Percentiles rank a stretch among this genome's conserved stretches.
phyloP scores from a whole-genome alignment of 2,113 vertebrate genomes.

The Oncorhynchus nerka region DNA sequence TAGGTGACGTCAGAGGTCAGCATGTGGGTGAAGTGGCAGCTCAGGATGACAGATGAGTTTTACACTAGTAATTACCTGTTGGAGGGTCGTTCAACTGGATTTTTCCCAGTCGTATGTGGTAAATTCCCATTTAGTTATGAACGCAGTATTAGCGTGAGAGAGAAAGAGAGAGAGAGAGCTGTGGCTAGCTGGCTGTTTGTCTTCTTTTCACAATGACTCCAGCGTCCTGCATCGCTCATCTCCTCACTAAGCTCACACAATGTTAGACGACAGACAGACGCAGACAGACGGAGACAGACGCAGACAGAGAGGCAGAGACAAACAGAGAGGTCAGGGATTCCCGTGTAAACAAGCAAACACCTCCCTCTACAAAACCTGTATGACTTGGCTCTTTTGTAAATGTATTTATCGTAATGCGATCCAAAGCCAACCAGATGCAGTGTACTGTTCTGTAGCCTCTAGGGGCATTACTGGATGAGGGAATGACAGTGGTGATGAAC shows the following conservation, averaged over 20 bases:
- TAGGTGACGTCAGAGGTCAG: too few relatives aligned
- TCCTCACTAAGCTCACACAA: constrained; percentile 43
- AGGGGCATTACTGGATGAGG: constrained; percentile 25
- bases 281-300: not conserved
- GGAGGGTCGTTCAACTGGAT: too few relatives aligned
- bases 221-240: constrained; percentile 65
- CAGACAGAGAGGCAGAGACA: not conserved
- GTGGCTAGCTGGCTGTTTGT: constrained; percentile 61
- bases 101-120: too few relatives aligned
- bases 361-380: constrained; percentile 15
- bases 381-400: not conserved
- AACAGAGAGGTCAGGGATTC: not conserved
- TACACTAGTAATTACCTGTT: too few relatives aligned
- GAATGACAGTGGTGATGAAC: constrained; percentile 46
- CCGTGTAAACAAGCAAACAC: constrained; percentile 10
- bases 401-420: too few relatives aligned
- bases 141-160: too few relatives aligned
- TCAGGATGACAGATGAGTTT: too few relatives aligned
- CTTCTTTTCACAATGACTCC: constrained; percentile 68
- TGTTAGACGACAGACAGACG: not conserved
- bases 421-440: constrained; percentile 35
- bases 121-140: too few relatives aligned
- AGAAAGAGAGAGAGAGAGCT: constrained; percentile 43
- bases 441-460: constrained; percentile 36
- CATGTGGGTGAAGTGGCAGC: too few relatives aligned